Evolutionary conservation across 2,113 vertebrate species (phyloP).

Genomic region (Nyctereutes procyonoides): DNA sequence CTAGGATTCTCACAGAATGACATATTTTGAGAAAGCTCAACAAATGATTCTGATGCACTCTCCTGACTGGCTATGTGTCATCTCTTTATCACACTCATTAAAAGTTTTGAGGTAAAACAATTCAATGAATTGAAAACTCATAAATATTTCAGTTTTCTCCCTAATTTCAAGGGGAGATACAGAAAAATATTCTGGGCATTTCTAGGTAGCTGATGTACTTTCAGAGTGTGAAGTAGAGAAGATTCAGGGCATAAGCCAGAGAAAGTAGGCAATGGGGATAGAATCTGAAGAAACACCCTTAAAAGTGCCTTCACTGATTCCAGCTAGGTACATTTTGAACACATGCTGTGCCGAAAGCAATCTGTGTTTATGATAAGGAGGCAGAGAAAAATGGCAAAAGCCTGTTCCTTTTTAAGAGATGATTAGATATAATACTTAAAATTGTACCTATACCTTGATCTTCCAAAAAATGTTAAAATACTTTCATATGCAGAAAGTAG

Average conservation of each 20-base stretch:
- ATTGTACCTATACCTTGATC: neutral
- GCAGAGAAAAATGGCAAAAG: neutral
- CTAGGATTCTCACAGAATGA: neutral
- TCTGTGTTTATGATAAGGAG: neutral
- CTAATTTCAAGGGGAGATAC: neutral
- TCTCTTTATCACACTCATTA: neutral
- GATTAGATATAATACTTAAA: neutral
- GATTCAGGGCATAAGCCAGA: neutral
- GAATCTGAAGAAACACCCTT: neutral
- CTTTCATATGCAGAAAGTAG: neutral
- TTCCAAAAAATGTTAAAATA: conserved; percentile 26
- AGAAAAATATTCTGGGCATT: neutral
- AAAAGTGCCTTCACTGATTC: neutral
- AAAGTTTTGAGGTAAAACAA: neutral
- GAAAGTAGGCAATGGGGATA: neutral
- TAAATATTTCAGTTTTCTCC: neutral
- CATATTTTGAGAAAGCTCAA: neutral
- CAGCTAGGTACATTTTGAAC: neutral
- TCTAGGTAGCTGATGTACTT: neutral
- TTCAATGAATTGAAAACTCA: neutral
- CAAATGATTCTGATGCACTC: neutral
- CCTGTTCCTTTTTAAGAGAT: neutral
- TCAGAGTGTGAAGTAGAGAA: neutral
- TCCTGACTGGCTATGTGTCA: neutral
- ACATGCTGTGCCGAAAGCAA: neutral